Evolutionary conservation across 2,888 invertebrate genomes (phyloP), one percentile per base, ranked within the genome.

Genomic region (Stenurella melanura): DNA sequence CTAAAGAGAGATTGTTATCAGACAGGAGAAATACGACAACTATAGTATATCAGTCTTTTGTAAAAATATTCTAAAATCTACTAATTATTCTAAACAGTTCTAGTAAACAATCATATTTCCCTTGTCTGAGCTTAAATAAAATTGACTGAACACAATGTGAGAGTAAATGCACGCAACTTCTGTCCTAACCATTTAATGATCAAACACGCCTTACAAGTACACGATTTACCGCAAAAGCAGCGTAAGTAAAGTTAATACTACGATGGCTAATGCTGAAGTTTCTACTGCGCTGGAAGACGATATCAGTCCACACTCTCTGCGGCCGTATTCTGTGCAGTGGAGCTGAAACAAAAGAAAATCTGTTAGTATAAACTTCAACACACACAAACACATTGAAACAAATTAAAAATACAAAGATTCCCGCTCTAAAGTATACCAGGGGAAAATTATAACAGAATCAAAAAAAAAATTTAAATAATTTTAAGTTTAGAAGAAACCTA

Each of bases 271-370:
- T 34, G 77, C 42, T 63, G 78, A 78, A 60, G 60, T 80, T 72
- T 75, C 73, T 72, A 75, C 21, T 50, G 75, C 38, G 34, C 60
- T 76, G 11, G 83, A 81, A 38, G 83, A 81, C 10, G 83, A 80
- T 63, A 81, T 78, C 64, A 85, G 75, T n/a, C 87, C 87, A 68
- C 88, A 88, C 78, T 87, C 87, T 64, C 85, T 81, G 12, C 81
- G 83, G 15, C 87, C 87, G 56, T 87, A 88, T 42, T 87, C 86
- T 70, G 83, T 83, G 77, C 88, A 88, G 76, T 88, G 88, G 71
- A 87, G 80, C 88, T 88, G 86, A 68, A 88, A 88, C 69, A 83
- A 76, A 79, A 77, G 76, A 76, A 73, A 57, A 77, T 11, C 30
- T 34, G 6, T 34, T 34, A 34, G 0, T 34, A 58, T 68, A 73